Conservation (phyloP, 2,888 invertebrate genomes). For the Carcina quercana region DNA sequence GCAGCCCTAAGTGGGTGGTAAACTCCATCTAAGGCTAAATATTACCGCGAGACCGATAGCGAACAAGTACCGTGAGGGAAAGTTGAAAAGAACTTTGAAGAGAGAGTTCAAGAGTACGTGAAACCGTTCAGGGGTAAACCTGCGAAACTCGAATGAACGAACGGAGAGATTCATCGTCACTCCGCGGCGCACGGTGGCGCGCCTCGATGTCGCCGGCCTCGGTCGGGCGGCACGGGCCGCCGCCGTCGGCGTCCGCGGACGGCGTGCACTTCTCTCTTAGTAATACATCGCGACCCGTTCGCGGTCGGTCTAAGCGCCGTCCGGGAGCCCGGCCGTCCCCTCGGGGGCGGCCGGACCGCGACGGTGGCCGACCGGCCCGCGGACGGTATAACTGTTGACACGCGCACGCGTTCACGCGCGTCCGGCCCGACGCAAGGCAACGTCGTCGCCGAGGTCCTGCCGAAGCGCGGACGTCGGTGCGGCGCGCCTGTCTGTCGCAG, state of each 20-base stretch:
- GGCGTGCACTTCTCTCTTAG: conserved; percentile 46
- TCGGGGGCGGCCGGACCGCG: conserved; percentile 18
- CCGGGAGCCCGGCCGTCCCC: conserved; percentile 25
- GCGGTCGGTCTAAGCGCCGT: conserved; percentile 49
- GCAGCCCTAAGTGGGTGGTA: conserved; percentile 77
- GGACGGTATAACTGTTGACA: background rate
- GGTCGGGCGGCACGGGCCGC: conserved; percentile 25
- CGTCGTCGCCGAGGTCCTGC: conserved; percentile 33
- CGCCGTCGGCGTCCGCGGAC: conserved; percentile 28
- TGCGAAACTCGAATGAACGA: conserved; percentile 72
- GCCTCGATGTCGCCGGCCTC: conserved; percentile 15
- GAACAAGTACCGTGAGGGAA: conserved; percentile 81
- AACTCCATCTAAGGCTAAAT: conserved; percentile 76
- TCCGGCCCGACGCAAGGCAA: conserved; percentile 17
- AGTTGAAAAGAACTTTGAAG: conserved; percentile 82
- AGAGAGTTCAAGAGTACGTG: conserved; percentile 70
- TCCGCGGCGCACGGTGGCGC: conserved; percentile 27
- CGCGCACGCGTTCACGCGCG: conserved; percentile 3
- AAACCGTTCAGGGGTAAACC: conserved; percentile 70
- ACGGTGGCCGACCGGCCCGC: conserved; percentile 17
- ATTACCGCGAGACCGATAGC: conserved; percentile 78
- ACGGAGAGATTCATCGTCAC: conserved; percentile 51
- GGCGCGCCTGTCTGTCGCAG: conserved; percentile 24
- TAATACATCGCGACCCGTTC: conserved; percentile 73
- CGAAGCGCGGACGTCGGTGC: conserved; percentile 33